Base-by-base conservation (phyloP, 2,888 invertebrate genomes). In the Drosophila basisetae region DNA sequence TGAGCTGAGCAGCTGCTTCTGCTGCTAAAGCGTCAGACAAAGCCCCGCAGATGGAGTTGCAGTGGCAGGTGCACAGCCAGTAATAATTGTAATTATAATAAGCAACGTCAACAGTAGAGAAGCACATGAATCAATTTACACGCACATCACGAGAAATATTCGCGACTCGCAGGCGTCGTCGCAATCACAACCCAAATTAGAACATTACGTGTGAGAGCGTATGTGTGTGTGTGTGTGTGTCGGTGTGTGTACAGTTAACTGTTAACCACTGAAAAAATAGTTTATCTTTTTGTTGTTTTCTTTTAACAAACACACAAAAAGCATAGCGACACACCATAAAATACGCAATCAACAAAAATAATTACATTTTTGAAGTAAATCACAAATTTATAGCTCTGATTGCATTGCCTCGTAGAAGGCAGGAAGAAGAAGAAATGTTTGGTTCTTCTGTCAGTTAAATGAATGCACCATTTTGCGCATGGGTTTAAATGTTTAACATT, bases 161-260 rank as follows among this genome's bases (percentile, higher is more conserved):
- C n/a, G 68, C 43, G 41, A 35, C 61, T 47, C 30, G 22, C 35
- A 50, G 50, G 49, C 54, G 37, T 49, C 60, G 33, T 25, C 66
- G 67, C 63, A 65, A 80, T 80, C 76, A 76, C 56, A 80, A 61
- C 76, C 73, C 58, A 84, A 87, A 68, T 78, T 84, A 84, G 87
- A 84, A 84, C 73, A 86, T 84, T 84, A 84, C 84, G 84, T 74
- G 16, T 22, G 53, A 7, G 13, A 52, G 13, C 2, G 28, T 28
- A 41, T 18, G 28, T 43, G 11, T 9, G 28, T 52, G 22, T 52
- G 22, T 22, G 11, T 31, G 11, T 4, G 31, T n/a, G 28, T n/a
- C 52, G n/a, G 41, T 22, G n/a, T 47, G 47, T 47, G 7, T 47
- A 13, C 33, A 25, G 30, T 2, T 28, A 58, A 35, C 33, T 35